These are phyloP conservation scores for Cataglyphis cursor DNA, from an alignment of 2,888 invertebrate species.

Conservation along the genomic window DNA sequence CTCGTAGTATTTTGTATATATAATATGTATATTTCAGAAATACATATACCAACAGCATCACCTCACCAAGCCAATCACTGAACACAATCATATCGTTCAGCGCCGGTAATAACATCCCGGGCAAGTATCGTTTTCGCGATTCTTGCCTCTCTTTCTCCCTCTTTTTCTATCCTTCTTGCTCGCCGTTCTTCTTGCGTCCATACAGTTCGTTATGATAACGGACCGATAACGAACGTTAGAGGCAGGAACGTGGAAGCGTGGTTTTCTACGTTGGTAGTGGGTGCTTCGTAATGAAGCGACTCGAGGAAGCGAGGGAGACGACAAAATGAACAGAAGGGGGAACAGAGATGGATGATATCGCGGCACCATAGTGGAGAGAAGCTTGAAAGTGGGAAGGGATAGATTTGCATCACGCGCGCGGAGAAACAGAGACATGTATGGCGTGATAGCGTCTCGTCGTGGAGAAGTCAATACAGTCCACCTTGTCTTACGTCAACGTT, in stretches of 20 bases:
- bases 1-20: not conserved
- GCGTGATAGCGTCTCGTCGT: conserved; percentile 35
- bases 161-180: not conserved
- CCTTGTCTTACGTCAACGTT: not conserved
- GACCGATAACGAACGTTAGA: conserved; percentile 39
- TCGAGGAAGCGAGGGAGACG: not conserved
- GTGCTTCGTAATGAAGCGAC: not conserved
- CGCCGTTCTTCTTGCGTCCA: not conserved
- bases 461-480: conserved; percentile 6
- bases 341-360: not conserved
- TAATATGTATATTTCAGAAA: not conserved
- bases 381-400: not conserved
- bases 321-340: conserved; percentile 1
- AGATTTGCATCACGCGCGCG: conserved; percentile 19
- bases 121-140: not conserved
- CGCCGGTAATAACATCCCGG: not conserved
- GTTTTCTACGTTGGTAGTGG: not conserved
- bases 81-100: conserved; percentile 12
- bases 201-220: conserved; percentile 14
- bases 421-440: conserved; percentile 15
- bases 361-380: not conserved
- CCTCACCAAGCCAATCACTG: not conserved
- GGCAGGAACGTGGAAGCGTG: not conserved
- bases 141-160: conserved; percentile 9
- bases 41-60: not conserved